These are phyloP conservation scores for Lasiurus borealis DNA, from an alignment of 2,113 vertebrate genomes.

Conservation along the genomic window DNA sequence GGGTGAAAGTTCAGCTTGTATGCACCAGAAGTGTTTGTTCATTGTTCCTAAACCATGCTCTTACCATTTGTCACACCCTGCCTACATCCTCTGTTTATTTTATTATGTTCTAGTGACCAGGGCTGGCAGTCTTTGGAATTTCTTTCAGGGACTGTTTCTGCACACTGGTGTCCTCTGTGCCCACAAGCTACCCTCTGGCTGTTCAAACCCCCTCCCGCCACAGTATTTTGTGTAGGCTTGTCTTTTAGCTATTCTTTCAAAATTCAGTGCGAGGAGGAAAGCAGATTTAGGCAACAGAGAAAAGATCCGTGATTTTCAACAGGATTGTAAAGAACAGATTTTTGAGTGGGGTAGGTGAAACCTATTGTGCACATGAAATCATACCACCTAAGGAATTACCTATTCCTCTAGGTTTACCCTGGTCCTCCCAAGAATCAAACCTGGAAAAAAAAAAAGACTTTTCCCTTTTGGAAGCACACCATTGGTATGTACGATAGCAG, in stretches of 20 bases:
- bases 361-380: background rate
- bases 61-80: background rate
- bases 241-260: constrained; percentile 18
- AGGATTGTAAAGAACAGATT: background rate
- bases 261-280: constrained; percentile 20
- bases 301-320: background rate
- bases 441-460: background rate
- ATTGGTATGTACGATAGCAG: background rate
- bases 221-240: background rate
- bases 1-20: background rate
- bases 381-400: background rate
- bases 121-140: background rate
- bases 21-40: constrained; percentile 3
- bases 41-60: constrained; percentile 7
- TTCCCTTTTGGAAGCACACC: background rate
- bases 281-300: constrained; percentile 4
- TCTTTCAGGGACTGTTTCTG: background rate
- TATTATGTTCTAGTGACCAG: background rate
- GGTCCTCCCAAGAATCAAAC: constrained; percentile 15
- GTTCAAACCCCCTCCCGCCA: background rate
- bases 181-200: background rate
- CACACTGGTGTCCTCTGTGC: background rate
- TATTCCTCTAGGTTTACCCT: background rate
- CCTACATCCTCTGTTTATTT: background rate
- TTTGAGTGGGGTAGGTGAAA: background rate